phyloP scores from a whole-genome alignment of 2,797 vertebrate species.

The Tarsius wallacei region DNA sequence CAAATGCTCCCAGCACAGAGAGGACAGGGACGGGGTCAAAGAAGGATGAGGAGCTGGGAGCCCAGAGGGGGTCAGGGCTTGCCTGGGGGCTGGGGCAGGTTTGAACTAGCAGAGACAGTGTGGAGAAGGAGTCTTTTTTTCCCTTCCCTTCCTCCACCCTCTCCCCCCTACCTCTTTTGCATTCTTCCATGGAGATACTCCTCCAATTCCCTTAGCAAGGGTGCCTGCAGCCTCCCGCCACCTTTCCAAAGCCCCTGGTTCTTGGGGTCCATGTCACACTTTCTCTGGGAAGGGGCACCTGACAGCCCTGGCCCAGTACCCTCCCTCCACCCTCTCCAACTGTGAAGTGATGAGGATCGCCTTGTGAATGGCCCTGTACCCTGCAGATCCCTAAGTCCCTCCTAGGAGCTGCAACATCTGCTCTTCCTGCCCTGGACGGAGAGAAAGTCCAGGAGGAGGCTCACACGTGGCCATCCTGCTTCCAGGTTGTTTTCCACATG shows the following conservation, averaged over 20 bases:
- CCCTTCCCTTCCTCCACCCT: too few species aligned
- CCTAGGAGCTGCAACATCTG: not conserved
- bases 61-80: not conserved
- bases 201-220: not conserved
- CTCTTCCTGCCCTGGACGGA: not conserved
- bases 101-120: not conserved
- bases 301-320: not conserved
- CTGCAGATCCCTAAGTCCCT: rapidly evolving
- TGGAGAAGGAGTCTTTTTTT: too few species aligned
- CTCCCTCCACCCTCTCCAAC: not conserved
- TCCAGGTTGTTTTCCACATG: not conserved
- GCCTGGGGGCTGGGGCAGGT: not conserved
- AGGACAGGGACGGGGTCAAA: not conserved
- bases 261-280: not conserved
- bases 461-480: not conserved
- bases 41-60: not conserved
- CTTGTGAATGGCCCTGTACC: not conserved
- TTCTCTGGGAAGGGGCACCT: not conserved
- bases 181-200: not conserved
- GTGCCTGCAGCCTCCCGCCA: not conserved
- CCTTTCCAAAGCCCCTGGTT: not conserved
- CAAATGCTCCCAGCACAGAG: not conserved
- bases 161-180: too few species aligned
- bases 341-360: not conserved
- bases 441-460: not conserved